Evolutionary conservation across 2,888 invertebrate species (phyloP), one percentile per base, ranked within the genome.

Genomic region (Apoda limacodes): DNA sequence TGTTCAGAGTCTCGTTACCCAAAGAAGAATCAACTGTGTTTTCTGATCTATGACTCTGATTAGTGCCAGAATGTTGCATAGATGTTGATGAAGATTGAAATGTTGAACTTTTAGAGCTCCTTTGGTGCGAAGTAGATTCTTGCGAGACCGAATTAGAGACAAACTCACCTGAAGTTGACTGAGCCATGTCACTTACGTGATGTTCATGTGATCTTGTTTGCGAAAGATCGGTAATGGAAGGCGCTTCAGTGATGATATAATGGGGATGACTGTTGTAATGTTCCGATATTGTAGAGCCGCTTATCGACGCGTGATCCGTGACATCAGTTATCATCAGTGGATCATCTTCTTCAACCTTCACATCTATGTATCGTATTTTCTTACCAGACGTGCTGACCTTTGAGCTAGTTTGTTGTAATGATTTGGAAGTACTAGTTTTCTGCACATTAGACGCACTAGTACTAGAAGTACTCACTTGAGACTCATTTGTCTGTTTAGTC

Each of bases 261-360:
- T 80, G 78, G 35, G 82, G 82, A 40, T 82, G 82, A 49, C 78
- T 81, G 45, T 74, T 80, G 46, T 82, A 80, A 44, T 64, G 70
- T 45, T 82, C 82, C 20, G 82, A 81, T 48, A 82, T 55, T 13
- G 68, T 72, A 25, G 82, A 82, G 42, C 82, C 78, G 42, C 70
- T 72, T 37, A 75, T 58, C 35, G 82, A 82, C 29, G 69, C 63
- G 42, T 80, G 63, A 43, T 82, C 82, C 32, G 72, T 72, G 34
- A 82, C 59, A 44, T 82, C 82, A 14, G 80, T 81, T 45, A 82
- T 82, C 81, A 81, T 81, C 21, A 82, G 64, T 36, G 82, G 82
- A 50, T 82, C 82, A 42, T 81, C 80, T 45, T 81, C 75, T 51
- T 82, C 82, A 48, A 82, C 81, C 61, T 82, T 81, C 38, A 82